Percentiles rank a stretch among this genome's conserved stretches.
Evolutionary conservation across 2,888 invertebrate species (phyloP).

Genomic region (Mycogona germanica): DNA sequence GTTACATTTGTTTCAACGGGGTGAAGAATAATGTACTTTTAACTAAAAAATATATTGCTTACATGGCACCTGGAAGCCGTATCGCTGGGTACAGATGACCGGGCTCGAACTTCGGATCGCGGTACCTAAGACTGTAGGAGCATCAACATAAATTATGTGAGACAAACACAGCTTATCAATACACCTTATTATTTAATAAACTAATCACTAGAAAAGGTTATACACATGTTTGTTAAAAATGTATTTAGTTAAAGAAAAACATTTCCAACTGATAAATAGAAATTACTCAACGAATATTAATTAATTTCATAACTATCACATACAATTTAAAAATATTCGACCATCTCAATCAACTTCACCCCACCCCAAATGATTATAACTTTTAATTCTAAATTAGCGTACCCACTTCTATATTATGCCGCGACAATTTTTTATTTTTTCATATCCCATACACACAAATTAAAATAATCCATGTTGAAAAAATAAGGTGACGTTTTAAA

Average conservation of each 20-base stretch:
- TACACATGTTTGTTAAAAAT: conserved; percentile 44
- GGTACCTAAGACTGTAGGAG: conserved; percentile 47
- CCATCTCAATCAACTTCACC: too few species aligned
- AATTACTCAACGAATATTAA: background rate
- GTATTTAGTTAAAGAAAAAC: conserved; percentile 12
- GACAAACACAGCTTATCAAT: background rate
- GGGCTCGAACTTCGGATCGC: conserved; percentile 62
- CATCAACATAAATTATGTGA: conserved; percentile 7
- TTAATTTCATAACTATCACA: too few species aligned
- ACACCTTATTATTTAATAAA: background rate
- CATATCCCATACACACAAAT: too few species aligned
- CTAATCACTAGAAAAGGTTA: conserved; percentile 59
- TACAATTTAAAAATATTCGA: too few species aligned
- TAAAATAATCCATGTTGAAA: too few species aligned
- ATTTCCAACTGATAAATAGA: background rate
- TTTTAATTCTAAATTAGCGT: conserved; percentile 16
- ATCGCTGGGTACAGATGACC: conserved; percentile 67
- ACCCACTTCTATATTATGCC: background rate
- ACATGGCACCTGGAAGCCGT: conserved; percentile 41
- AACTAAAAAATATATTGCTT: conserved; percentile 23
- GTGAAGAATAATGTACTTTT: conserved; percentile 8
- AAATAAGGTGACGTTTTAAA: too few species aligned
- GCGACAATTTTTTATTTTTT: too few species aligned
- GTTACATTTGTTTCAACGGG: background rate
- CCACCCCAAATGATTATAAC: background rate